Evolutionary conservation across 2,888 invertebrate species (phyloP).

Genomic region (Chloroclysta siterata): DNA sequence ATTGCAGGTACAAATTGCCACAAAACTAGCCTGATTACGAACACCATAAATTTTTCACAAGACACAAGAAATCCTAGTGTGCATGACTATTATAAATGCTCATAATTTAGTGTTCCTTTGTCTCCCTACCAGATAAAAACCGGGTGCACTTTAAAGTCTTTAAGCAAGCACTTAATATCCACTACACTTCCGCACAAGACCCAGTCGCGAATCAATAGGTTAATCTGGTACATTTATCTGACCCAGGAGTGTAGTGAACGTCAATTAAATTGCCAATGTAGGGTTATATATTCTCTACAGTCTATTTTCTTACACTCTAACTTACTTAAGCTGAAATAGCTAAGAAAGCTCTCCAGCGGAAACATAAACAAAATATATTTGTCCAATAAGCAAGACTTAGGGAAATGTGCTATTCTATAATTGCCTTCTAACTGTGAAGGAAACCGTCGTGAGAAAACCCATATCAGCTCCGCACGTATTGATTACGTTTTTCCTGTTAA

Average conservation of each 20-base stretch:
- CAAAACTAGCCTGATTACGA: neutral
- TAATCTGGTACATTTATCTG: conserved; percentile 51
- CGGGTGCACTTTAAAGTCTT: conserved; percentile 11
- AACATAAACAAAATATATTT: neutral
- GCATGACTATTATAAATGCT: neutral
- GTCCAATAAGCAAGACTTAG: neutral
- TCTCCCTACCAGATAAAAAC: conserved; percentile 9
- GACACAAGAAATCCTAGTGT: neutral
- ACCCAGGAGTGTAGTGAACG: conserved; percentile 48
- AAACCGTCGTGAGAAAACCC: neutral
- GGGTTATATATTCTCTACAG: conserved; percentile 37
- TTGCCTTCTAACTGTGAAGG: neutral
- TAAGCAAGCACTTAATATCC: conserved; percentile 38
- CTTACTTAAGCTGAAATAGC: conserved; percentile 12
- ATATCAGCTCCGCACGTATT: neutral
- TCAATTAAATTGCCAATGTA: conserved; percentile 45
- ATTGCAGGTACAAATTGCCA: neutral
- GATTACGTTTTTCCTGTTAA: neutral
- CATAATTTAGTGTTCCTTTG: neutral
- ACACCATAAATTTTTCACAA: neutral
- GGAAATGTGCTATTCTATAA: neutral
- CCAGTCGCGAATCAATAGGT: conserved; percentile 44
- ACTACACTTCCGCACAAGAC: conserved; percentile 27
- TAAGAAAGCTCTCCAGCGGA: neutral
- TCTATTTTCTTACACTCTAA: conserved; percentile 25